A percentile compares a stretch with the other conserved stretches of the same genome.
Conservation (phyloP, 2,888 invertebrate genomes). For the Ichneumoninae sp. region DNA sequence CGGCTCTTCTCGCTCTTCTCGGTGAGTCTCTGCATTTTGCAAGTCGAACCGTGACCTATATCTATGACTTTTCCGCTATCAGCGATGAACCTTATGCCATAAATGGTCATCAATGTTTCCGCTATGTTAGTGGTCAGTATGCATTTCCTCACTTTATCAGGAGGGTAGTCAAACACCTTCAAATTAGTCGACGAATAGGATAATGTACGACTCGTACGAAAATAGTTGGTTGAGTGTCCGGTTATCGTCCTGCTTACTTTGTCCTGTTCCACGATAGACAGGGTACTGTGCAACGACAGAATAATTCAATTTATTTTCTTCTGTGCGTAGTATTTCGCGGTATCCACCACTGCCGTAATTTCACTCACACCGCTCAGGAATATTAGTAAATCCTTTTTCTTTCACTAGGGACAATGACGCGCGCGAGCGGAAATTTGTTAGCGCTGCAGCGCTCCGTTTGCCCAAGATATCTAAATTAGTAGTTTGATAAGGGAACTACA, state of each 20-base stretch:
- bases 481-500: no score
- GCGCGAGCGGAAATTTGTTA: no score
- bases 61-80: conserved; percentile 99
- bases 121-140: conserved; percentile 99
- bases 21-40: conserved; percentile 93
- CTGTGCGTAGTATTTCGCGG: conserved; percentile 92
- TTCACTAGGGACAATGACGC: conserved; percentile 86
- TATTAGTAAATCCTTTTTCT: conserved; percentile 96
- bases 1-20: conserved; percentile 87
- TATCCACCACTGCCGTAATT: conserved; percentile 94
- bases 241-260: conserved; percentile 87
- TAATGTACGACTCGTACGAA: neutral
- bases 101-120: conserved; percentile 99
- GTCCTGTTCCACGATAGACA: conserved; percentile 97
- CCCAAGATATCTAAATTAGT: no score
- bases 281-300: conserved; percentile 95
- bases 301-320: conserved; percentile 95
- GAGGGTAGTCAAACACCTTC: conserved; percentile 96
- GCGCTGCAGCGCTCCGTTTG: no score
- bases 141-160: conserved; percentile 97
- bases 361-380: conserved; percentile 98
- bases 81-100: conserved; percentile 98
- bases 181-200: conserved; percentile 64
- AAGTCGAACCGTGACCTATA: conserved; percentile 96
- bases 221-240: neutral